These are phyloP conservation scores for Cyphomyrus plagiostoma DNA, from an alignment of 2,113 vertebrate genomes.

Conservation along the genomic window DNA sequence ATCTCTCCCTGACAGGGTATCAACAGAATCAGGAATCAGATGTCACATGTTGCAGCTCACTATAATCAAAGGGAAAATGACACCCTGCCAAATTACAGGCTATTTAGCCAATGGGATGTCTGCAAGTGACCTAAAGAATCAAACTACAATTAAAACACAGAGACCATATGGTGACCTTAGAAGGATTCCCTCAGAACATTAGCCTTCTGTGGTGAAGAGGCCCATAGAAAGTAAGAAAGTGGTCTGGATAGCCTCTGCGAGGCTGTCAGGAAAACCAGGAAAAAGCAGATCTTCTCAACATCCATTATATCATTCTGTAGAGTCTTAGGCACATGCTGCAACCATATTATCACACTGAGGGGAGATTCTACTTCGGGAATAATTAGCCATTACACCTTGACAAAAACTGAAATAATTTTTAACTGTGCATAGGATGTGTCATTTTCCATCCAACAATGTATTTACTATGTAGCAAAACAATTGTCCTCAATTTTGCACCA, in stretches of 20 bases:
- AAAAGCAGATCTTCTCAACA: background rate
- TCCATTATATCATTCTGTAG: background rate
- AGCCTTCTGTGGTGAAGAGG: background rate
- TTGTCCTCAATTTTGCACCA: background rate
- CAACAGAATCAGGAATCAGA: background rate
- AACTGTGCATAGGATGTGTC: background rate
- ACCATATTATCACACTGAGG: background rate
- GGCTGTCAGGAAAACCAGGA: background rate
- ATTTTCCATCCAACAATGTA: background rate
- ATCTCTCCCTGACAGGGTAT: background rate
- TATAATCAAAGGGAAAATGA: background rate
- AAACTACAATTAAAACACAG: background rate
- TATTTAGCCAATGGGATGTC: background rate
- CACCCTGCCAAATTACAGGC: background rate
- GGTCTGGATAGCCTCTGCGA: background rate
- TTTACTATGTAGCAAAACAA: background rate
- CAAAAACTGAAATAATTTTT: background rate
- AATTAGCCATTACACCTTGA: background rate
- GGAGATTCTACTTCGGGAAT: background rate
- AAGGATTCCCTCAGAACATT: background rate
- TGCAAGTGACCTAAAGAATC: background rate
- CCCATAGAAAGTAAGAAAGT: background rate
- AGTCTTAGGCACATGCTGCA: background rate
- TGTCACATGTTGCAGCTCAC: background rate
- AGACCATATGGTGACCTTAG: background rate